phyloP scores from a whole-genome alignment of 2,888 invertebrate genomes.

The Polia nebulosa region DNA sequence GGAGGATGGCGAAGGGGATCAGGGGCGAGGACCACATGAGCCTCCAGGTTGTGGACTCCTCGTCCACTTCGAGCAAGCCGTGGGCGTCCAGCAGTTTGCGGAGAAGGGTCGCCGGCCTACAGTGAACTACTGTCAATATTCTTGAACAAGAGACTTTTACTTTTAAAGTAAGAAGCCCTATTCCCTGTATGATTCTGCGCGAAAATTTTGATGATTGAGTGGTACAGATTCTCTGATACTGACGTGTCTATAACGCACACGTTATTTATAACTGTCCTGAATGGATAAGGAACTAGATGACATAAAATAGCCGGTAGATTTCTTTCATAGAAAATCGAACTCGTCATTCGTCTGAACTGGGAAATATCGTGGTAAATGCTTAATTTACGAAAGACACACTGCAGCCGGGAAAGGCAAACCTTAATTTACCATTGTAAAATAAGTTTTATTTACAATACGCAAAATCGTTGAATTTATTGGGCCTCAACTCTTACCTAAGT shows the following conservation, averaged over 20 bases:
- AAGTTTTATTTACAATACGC: too few relatives aligned
- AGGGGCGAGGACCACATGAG: constrained; percentile 68
- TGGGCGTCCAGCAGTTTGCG: constrained; percentile 67
- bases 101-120: constrained; percentile 38
- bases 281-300: background rate
- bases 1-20: constrained; percentile 61
- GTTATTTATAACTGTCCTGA: background rate
- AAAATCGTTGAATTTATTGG: too few relatives aligned
- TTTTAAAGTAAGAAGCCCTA: background rate
- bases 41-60: constrained; percentile 57
- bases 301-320: too few relatives aligned
- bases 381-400: too few relatives aligned
- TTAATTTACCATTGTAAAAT: too few relatives aligned
- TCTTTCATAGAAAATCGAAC: too few relatives aligned
- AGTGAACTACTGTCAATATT: constrained; percentile 62
- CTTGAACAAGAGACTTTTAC: constrained; percentile 42
- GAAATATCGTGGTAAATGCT: background rate
- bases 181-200: background rate
- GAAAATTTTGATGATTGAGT: too few relatives aligned
- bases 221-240: too few relatives aligned
- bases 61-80: constrained; percentile 64
- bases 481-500: too few relatives aligned
- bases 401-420: too few relatives aligned
- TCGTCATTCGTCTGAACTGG: too few relatives aligned
- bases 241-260: too few relatives aligned